Conservation (phyloP, 2,113 vertebrate species). For the Pygoscelis antarcticus region DNA sequence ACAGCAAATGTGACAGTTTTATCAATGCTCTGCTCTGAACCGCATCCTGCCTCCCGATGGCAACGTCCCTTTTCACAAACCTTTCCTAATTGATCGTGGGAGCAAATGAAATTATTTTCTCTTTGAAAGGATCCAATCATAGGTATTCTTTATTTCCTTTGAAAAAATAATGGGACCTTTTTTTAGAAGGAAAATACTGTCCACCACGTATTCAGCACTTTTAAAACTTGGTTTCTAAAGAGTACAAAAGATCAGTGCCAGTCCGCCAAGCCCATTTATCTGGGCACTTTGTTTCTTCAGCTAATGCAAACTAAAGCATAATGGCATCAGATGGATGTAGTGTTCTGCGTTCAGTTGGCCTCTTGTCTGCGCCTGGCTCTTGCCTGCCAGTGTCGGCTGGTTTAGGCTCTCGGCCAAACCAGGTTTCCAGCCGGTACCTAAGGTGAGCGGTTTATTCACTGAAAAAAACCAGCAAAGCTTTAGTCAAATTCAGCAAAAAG, state of each 20-base stretch:
- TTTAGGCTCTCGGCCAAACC: background rate
- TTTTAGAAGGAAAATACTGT: background rate
- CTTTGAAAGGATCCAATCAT: background rate
- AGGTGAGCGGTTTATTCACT: background rate
- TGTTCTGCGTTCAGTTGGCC: background rate
- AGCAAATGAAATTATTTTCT: background rate
- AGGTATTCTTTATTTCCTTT: background rate
- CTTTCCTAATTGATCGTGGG: background rate
- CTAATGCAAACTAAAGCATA: background rate
- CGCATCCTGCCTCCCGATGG: background rate
- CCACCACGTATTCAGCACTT: background rate
- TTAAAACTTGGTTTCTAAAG: background rate
- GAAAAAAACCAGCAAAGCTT: background rate
- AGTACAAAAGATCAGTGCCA: background rate
- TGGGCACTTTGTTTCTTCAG: background rate
- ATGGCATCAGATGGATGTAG: background rate
- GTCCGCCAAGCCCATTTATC: background rate
- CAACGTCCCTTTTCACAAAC: background rate
- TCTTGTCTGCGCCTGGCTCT: background rate
- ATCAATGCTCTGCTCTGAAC: background rate
- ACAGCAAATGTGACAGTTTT: background rate
- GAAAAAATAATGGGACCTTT: background rate
- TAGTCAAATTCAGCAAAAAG: background rate
- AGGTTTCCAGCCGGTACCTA: background rate
- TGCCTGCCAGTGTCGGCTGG: background rate